These are phyloP conservation scores for Agapostemon virescens DNA, from an alignment of 2,888 invertebrate genomes.

Conservation along the genomic window DNA sequence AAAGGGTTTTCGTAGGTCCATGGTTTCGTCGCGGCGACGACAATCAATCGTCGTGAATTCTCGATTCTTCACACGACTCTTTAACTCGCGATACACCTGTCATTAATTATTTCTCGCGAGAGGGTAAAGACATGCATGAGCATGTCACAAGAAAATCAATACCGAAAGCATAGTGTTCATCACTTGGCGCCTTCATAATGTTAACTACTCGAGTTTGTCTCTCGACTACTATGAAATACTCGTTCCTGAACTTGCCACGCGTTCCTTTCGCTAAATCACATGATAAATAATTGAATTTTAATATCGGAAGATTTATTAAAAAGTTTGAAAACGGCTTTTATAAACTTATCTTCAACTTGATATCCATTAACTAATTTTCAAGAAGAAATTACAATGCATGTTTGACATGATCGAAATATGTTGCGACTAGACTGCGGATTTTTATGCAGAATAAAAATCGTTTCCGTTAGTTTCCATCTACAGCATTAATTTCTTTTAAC, in stretches of 20 bases:
- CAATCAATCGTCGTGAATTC: background rate
- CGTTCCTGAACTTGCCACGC: background rate
- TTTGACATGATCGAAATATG: too few species aligned
- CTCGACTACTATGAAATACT: background rate
- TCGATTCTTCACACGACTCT: background rate
- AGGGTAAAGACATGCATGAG: background rate
- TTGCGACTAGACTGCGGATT: too few species aligned
- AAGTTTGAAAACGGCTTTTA: too few species aligned
- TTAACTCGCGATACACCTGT: background rate
- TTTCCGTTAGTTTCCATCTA: too few species aligned
- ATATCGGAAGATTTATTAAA: too few species aligned
- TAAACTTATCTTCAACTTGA: too few species aligned
- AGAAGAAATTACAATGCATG: too few species aligned
- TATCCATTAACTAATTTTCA: too few species aligned
- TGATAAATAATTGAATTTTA: background rate
- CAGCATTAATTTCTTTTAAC: too few species aligned
- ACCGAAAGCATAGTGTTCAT: conserved; percentile 3
- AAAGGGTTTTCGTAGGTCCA: background rate
- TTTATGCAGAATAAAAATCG: too few species aligned
- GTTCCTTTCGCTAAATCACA: background rate
- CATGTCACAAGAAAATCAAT: conserved; percentile 8
- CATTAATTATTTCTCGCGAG: conserved; percentile 8
- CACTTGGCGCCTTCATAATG: background rate
- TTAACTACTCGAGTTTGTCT: background rate
- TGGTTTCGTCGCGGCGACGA: background rate